Evolutionary conservation across 1,140 invertebrate species (phyloP), one percentile per base, ranked within the genome.

Genomic region (Galendromus occidentalis): DNA sequence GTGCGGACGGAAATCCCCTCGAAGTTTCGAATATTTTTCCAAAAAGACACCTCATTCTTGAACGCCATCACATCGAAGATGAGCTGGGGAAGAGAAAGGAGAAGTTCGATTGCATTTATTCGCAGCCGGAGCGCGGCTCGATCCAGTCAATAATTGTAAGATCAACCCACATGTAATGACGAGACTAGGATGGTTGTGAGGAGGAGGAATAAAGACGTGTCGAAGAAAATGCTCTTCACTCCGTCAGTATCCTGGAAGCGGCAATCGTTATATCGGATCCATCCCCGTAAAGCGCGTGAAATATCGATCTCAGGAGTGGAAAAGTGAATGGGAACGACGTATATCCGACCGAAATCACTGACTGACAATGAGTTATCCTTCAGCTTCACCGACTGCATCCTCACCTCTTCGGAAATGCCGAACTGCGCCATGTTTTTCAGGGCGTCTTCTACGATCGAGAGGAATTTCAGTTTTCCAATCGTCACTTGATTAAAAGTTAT

Each of bases 21-120:
- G 75, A 95, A 85, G 0, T 84, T 86, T 41, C 82, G 83, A 70
- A 87, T 83, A 14, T 82, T 80, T 66, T 83, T 82, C 94, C 95
- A 98, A 75, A 96, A 98, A 69, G 81, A 83, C 4, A 98, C 87
- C 71, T 98, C 94, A 76, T 95, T 97, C 81, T 97, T 98, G 72
- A 98, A 96, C 1, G 94, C 91, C 51, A 98, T 77, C 72, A 97
- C 91, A 74, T 98, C 94, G 74, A 98, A 92, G 9, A 97, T 77
- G 64, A 97, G 74, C 91, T 95, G 77, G 55, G 83, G 83, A 68
- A 69, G 66, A 68, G 69, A 72, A 64, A 64, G 68, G 74, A 25
- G 69, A 22, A 45, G 66, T 65, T 45, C 2, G 14, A 5, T 45
- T 55, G 17, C 22, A 66, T 4, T n/a, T 66, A 9, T 44, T 17